Conservation (phyloP, 64 coral and sea anemone species). For the Orbicella faveolata region DNA sequence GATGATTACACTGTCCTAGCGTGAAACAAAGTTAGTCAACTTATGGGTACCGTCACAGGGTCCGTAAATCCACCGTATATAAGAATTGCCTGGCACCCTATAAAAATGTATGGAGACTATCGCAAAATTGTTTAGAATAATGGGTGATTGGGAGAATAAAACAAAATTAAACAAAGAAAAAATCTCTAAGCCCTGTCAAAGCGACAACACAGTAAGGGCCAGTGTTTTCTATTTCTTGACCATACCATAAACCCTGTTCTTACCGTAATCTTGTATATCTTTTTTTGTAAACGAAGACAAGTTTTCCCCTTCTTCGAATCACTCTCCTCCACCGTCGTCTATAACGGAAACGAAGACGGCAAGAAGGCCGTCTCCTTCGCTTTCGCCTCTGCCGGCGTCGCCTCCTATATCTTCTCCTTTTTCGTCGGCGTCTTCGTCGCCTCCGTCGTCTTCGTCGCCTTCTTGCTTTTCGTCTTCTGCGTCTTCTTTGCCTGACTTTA, state of each 20-base stretch:
- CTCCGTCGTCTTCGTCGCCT: conserved; percentile 1
- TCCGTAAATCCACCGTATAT: too few species aligned
- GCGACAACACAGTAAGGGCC: neutral
- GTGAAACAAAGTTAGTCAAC: too few species aligned
- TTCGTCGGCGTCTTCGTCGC: neutral
- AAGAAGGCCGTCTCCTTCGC: neutral
- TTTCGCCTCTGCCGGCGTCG: neutral
- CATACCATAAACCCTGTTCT: neutral
- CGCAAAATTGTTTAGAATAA: too few species aligned
- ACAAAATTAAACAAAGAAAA: too few species aligned
- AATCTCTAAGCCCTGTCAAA: too few species aligned
- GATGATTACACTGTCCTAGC: too few species aligned
- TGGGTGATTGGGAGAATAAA: too few species aligned
- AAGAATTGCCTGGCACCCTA: too few species aligned
- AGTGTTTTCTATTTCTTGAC: neutral
- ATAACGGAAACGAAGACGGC: neutral
- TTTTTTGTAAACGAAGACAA: neutral
- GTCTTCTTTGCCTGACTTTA: neutral
- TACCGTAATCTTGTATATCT: neutral
- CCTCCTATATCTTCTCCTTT: neutral
- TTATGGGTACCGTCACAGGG: too few species aligned
- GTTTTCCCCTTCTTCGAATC: neutral
- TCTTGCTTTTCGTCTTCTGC: neutral
- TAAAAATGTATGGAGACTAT: too few species aligned
- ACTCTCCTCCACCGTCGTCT: neutral